Base-by-base conservation (phyloP, 1,140 invertebrate genomes). In the Phortica variegata region DNA sequence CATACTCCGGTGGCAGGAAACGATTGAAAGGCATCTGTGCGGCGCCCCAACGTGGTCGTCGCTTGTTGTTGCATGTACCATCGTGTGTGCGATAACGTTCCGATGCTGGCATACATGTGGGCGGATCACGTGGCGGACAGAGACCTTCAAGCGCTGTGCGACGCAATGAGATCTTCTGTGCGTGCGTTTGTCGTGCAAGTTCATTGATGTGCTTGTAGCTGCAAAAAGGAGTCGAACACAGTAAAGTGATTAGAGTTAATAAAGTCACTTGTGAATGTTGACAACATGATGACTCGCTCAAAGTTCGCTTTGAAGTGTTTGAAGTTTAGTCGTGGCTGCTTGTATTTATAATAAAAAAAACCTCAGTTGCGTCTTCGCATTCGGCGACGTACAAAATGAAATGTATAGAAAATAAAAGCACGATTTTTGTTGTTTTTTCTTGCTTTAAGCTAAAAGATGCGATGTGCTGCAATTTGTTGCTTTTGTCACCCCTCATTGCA, bases 61-160 rank as follows among this genome's bases (percentile, higher is more conserved):
- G 75, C 3, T 85, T 61, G 78, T 95, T 94, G 76, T 94, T 94
- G 75, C 92, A 94, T 7, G 88, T 88, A 7, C 91, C 91, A 75
- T 93, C 90, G 13, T 86, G 80, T 8, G 90, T 88, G 53, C 93
- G 81, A 73, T 90, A 95, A 47, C 83, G 82, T 34, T 62, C 59
- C 23, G 73, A 57, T 16, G 73, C 72, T 7, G 73, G 72, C 61
- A 75, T 66, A 47, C 74, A 76, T 10, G 59, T 55, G 0, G 74
- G 74, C 20, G 66, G 58, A 45, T 72, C 71, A 4, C 74, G 56
- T 2, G 65, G 71, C 13, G 74, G 69, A 39, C 74, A 76, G 1
- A 76, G 50, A 2, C 58, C 65, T 50, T 76, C 74, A 9, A 76
- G 40, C 7, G 71, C 61, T 3, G 74, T 76, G 3, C 63, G 63